Base-by-base conservation (phyloP, 2,113 vertebrate genomes). In the Actenoides hombroni region DNA sequence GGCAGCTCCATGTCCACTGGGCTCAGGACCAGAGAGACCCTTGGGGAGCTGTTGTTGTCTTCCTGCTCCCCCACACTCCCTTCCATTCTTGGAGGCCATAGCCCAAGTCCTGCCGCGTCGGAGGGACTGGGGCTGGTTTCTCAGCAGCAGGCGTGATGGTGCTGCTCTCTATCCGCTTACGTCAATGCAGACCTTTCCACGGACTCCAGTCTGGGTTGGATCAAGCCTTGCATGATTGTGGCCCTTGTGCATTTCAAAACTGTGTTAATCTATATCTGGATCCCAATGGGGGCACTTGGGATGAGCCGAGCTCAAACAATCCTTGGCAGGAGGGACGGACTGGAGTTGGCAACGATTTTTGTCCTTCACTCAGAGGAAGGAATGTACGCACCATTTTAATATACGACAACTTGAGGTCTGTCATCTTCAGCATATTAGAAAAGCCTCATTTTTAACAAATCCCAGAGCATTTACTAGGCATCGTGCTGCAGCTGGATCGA, bases 371-470 rank as follows among this genome's bases (percentile, higher is more conserved):
- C 1, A 10, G 92, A 95, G 77, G 61, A 82, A 94, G 86, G 96
- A 93, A 96, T 94, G 96, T 82, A 76, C 1, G 13, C 88, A 86
- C 91, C 88, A 95, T 83, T 94, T 97, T 94, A 94, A 93, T 93
- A 69, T 87, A 95, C 35, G 94, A 91, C 94, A 91, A 95, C 94
- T 96, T 94, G 88, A 96, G 95, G 94, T 89, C 95, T 96, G 95
- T 96, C 92, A 94, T 95, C 88, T 94, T 96, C 79, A 88, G 90
- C 13, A 3, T 65, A 53, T 88, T 96, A 89, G 74, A 79, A 93
- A 91, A 96, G 77, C 74, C 37, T 94, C 31, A 2, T 89, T 97
- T 93, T 91, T 96, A 97, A 97, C 92, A 92, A 73, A 89, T 93
- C 86, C 96, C 96, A 94, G 92, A 76, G 77, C 3, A 0, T 85